Evolutionary conservation across 2,888 invertebrate genomes (phyloP).

Genomic region (Fragum fragum): DNA sequence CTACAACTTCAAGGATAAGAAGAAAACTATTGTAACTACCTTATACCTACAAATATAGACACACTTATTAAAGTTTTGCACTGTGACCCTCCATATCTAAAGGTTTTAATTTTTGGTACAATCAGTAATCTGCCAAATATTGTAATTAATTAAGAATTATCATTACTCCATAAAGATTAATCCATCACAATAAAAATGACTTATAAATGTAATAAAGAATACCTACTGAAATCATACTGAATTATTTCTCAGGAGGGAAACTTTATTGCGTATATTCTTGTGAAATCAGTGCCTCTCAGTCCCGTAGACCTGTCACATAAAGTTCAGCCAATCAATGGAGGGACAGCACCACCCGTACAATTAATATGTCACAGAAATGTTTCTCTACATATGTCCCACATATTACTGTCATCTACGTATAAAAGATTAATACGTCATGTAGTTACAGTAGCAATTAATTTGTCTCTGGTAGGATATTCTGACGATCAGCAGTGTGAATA

Average conservation of each 20-base stretch:
- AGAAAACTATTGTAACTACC: too few species aligned
- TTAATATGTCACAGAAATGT: slow-evolving; percentile 54
- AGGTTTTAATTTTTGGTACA: too few species aligned
- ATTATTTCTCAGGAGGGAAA: slow-evolving; percentile 10
- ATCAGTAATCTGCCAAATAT: too few species aligned
- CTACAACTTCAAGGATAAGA: too few species aligned
- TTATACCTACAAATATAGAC: too few species aligned
- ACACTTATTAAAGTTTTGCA: too few species aligned
- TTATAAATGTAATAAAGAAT: background rate
- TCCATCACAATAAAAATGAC: too few species aligned
- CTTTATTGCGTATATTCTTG: slow-evolving; percentile 6
- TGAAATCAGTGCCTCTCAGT: slow-evolving; percentile 11
- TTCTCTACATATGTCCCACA: slow-evolving; percentile 47
- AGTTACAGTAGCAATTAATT: slow-evolving; percentile 29
- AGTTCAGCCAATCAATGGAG: slow-evolving; percentile 51
- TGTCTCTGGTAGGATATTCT: slow-evolving; percentile 4
- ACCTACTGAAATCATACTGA: slow-evolving; percentile 33
- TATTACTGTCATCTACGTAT: slow-evolving; percentile 42
- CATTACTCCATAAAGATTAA: background rate
- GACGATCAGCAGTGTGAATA: background rate
- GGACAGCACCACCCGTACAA: slow-evolving; percentile 37
- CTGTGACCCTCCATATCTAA: too few species aligned
- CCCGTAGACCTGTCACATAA: slow-evolving; percentile 35
- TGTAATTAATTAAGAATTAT: too few species aligned
- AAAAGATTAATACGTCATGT: slow-evolving; percentile 23